phyloP scores from a whole-genome alignment of 2,797 vertebrate species.

The Pseudomugil tenellus region DNA sequence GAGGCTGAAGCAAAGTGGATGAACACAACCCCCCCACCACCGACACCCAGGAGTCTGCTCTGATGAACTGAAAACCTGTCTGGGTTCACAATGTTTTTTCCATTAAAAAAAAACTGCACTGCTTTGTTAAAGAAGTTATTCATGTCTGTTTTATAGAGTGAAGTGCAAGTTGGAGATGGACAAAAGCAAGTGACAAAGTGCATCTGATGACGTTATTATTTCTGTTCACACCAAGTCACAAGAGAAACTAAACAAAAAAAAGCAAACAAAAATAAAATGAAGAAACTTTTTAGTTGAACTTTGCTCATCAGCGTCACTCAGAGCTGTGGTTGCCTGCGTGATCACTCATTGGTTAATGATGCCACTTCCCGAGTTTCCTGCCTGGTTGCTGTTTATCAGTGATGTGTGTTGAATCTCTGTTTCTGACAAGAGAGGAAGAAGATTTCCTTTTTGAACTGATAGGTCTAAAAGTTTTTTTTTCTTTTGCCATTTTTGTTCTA shows the following conservation, averaged over 20 bases:
- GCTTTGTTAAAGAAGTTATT: conserved; percentile 46
- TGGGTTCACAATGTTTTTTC: conserved; percentile 73
- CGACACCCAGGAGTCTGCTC: conserved; percentile 52
- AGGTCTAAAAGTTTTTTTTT: conserved; percentile 72
- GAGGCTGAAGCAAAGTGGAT: conserved; percentile 50
- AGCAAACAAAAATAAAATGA: conserved; percentile 20
- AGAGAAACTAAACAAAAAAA: conserved; percentile 13
- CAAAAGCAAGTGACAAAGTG: conserved; percentile 45
- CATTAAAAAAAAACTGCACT: conserved; percentile 51
- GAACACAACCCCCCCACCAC: conserved; percentile 18
- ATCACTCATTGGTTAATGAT: conserved; percentile 30
- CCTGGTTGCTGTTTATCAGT: conserved; percentile 66
- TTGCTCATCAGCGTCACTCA: conserved; percentile 15
- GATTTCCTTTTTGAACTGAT: conserved; percentile 62
- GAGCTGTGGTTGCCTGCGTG: conserved; percentile 34
- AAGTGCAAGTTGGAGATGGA: conserved; percentile 52
- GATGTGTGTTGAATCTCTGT: conserved; percentile 71
- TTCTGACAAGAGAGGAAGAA: conserved; percentile 58
- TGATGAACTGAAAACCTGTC: conserved; percentile 69
- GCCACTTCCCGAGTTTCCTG: conserved; percentile 38
- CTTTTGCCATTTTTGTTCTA: conserved; percentile 66
- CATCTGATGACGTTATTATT: conserved; percentile 18
- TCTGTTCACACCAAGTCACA: conserved; percentile 43
- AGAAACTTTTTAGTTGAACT: conserved; percentile 24
- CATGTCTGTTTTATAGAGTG: conserved; percentile 36